Evolutionary conservation across 2,113 vertebrate genomes (phyloP).

Genomic region (Tricholaema leucomelas): DNA sequence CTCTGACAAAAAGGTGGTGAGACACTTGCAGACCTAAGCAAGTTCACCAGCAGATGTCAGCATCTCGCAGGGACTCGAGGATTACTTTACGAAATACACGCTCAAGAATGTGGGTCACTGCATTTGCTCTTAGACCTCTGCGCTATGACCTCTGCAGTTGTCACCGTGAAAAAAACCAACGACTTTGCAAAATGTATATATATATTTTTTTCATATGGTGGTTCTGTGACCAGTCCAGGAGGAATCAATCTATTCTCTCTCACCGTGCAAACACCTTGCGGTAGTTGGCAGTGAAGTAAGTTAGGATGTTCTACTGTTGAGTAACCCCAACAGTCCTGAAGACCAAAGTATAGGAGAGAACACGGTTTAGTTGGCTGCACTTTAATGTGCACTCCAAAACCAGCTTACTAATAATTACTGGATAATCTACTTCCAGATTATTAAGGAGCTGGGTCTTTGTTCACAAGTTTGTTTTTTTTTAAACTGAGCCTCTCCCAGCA

Average conservation of each 20-base stretch:
- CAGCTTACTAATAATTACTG: background rate
- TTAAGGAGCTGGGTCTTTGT: background rate
- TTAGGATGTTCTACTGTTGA: background rate
- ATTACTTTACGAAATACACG: background rate
- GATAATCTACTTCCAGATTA: background rate
- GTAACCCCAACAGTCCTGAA: background rate
- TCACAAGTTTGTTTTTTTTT: background rate
- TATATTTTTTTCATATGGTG: background rate
- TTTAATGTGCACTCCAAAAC: background rate
- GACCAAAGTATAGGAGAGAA: background rate
- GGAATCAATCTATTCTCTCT: background rate
- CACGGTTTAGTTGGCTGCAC: background rate
- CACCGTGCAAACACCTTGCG: background rate
- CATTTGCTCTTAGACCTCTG: background rate
- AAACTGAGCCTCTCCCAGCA: background rate
- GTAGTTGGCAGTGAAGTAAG: background rate
- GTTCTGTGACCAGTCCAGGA: background rate
- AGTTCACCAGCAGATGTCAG: background rate
- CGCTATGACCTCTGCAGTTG: background rate
- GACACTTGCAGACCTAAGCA: background rate
- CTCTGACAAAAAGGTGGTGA: background rate
- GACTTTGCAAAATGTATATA: background rate
- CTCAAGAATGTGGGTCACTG: background rate
- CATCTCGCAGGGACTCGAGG: background rate
- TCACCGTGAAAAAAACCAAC: background rate